Percentiles rank a stretch among this genome's conserved stretches.
phyloP scores from a whole-genome alignment of 2,797 vertebrate genomes.

The Dermochelys coriacea region DNA sequence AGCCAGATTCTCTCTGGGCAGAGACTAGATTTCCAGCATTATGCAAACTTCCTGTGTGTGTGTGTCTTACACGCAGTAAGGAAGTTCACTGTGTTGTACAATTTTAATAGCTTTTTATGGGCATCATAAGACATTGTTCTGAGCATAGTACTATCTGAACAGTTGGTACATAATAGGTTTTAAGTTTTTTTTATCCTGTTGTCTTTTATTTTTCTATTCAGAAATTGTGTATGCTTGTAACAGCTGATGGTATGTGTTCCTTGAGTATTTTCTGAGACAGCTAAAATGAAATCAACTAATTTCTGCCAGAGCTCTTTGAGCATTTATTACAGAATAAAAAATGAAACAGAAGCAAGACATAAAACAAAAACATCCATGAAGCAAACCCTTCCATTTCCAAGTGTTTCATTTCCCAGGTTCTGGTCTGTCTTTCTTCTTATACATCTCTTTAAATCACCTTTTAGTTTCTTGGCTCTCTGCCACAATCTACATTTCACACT shows the following conservation, averaged over 20 bases:
- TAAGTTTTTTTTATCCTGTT: neutral
- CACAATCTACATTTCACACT: neutral
- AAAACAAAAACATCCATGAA: conserved; percentile 34
- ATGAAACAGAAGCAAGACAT: conserved; percentile 46
- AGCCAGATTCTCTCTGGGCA: neutral
- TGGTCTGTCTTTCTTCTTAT: conserved; percentile 13
- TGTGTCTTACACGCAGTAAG: neutral
- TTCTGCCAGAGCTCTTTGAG: conserved; percentile 34
- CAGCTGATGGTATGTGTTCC: neutral
- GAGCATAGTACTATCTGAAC: neutral
- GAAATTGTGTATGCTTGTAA: neutral
- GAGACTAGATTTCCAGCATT: neutral
- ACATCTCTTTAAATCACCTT: conserved; percentile 19
- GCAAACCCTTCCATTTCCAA: neutral
- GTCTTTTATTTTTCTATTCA: neutral
- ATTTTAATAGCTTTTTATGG: neutral
- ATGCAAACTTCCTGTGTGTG: neutral
- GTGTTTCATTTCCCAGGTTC: conserved; percentile 57
- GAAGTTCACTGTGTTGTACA: neutral
- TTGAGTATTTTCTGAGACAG: conserved; percentile 19
- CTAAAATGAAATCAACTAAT: conserved; percentile 21
- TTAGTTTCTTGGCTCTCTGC: conserved; percentile 30
- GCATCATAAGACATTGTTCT: neutral
- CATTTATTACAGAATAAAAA: conserved; percentile 8
- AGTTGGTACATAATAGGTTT: neutral